Conservation (phyloP, 92 coral and sea anemone genomes). For the Siderastrea radians region DNA sequence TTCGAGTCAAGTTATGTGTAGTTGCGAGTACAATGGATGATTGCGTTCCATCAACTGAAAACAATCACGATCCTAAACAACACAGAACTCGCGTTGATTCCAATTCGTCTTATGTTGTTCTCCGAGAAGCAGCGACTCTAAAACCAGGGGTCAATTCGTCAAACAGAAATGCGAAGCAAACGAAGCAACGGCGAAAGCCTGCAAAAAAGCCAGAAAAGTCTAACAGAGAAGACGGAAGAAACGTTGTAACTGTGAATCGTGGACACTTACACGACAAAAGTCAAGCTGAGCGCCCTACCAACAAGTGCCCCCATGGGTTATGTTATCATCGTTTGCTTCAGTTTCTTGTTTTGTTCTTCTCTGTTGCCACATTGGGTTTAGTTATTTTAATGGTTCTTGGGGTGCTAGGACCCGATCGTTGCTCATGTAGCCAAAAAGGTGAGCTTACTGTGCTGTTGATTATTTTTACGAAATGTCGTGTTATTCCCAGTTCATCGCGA, state of each 20-base stretch:
- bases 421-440: slow-evolving; percentile 33
- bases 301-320: not conserved
- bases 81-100: slow-evolving; percentile 14
- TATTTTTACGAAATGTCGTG: not conserved
- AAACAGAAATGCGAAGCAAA: not conserved
- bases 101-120: slow-evolving; percentile 23
- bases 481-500: not conserved
- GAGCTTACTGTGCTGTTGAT: not conserved
- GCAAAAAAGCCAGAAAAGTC: not conserved
- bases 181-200: not conserved
- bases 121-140: slow-evolving; percentile 11
- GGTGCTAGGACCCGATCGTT: slow-evolving; percentile 50
- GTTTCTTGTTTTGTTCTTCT: slow-evolving; percentile 61
- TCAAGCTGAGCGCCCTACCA: not conserved
- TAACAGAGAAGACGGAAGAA: not conserved
- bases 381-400: slow-evolving; percentile 68
- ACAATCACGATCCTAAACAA: not conserved
- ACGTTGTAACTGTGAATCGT: not conserved
- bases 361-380: slow-evolving; percentile 63
- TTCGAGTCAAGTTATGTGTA: not conserved
- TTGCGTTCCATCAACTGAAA: not conserved
- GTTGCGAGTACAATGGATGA: slow-evolving; percentile 2
- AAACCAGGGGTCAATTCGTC: not conserved
- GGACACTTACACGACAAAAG: not conserved
- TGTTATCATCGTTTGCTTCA: slow-evolving; percentile 63